phyloP scores from a whole-genome alignment of 2,113 vertebrate genomes.

The Excalfactoria chinensis region DNA sequence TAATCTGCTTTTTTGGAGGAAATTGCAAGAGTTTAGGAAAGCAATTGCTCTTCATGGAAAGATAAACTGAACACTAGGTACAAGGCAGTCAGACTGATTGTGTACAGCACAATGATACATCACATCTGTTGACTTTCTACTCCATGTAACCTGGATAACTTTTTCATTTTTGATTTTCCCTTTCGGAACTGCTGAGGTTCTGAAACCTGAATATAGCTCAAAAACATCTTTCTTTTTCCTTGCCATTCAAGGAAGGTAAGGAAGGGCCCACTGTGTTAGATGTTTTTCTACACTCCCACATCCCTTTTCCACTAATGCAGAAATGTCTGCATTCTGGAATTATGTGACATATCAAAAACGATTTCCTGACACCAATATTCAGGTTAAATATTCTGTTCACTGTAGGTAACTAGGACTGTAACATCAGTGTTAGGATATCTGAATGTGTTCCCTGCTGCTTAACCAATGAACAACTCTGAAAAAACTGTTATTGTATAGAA shows the following conservation, averaged over 20 bases:
- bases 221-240: background rate
- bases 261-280: background rate
- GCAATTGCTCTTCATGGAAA: background rate
- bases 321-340: background rate
- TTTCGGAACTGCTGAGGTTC: background rate
- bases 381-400: background rate
- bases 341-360: background rate
- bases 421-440: background rate
- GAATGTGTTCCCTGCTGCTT: background rate
- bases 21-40: background rate
- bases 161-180: background rate
- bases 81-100: background rate
- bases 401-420: background rate
- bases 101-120: background rate
- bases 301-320: background rate
- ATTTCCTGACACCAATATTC: background rate
- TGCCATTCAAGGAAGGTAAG: background rate
- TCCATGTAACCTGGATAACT: background rate
- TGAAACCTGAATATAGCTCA: background rate
- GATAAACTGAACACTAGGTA: background rate
- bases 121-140: fast-evolving
- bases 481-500: background rate
- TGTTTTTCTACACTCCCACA: background rate
- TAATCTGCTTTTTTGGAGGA: background rate
- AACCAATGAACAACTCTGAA: background rate